phyloP scores from a whole-genome alignment of 2,888 invertebrate species.

The Holacanthella duospinosa region DNA sequence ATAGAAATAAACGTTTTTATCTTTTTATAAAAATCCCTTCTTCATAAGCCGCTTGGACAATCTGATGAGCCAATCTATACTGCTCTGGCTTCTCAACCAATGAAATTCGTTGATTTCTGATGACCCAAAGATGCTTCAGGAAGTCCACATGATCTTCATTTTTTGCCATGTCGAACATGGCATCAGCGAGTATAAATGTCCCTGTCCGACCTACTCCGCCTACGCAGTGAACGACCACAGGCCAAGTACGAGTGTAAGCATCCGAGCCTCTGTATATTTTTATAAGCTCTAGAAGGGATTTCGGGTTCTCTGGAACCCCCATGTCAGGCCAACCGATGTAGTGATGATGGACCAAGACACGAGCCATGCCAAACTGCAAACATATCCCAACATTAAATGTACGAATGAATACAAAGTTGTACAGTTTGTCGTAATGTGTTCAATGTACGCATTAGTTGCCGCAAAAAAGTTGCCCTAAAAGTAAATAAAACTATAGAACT shows the following conservation, averaged over 20 bases:
- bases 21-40: not conserved
- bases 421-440: too few relatives aligned
- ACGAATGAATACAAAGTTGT: not conserved
- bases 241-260: not conserved
- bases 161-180: constrained; percentile 7
- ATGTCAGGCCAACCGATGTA: constrained; percentile 5
- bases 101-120: constrained; percentile 8
- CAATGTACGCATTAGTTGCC: too few relatives aligned
- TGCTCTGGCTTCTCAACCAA: constrained; percentile 8
- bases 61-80: not conserved
- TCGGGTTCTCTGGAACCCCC: not conserved
- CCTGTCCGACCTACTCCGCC: constrained; percentile 5
- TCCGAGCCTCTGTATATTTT: not conserved
- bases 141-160: constrained; percentile 3
- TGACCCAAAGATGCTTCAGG: not conserved
- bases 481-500: too few relatives aligned
- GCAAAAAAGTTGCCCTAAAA: not conserved
- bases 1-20: not conserved
- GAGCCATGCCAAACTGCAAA: not conserved
- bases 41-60: not conserved
- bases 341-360: not conserved
- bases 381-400: not conserved
- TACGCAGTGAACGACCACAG: constrained; percentile 4
- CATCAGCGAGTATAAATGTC: constrained; percentile 4
- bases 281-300: not conserved